phyloP scores from a whole-genome alignment of 2,797 vertebrate genomes.

The Pachyuromys duprasi region DNA sequence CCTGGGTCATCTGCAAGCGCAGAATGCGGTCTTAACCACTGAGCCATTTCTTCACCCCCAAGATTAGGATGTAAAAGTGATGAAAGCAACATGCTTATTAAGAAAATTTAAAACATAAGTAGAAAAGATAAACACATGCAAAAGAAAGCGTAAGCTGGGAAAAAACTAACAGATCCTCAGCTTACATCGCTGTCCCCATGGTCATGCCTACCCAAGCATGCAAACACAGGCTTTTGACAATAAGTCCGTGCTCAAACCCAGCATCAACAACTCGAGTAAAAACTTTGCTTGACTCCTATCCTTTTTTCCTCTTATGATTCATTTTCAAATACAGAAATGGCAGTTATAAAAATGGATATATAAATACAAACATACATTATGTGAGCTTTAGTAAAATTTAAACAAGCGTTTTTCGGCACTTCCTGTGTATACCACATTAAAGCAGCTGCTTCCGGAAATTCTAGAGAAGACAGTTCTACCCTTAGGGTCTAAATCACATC shows the following conservation, averaged over 20 bases:
- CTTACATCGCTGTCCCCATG: background rate
- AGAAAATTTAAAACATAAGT: slow-evolving; percentile 48
- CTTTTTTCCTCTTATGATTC: slow-evolving; percentile 35
- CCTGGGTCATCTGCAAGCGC: background rate
- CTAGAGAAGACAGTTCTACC: slow-evolving; percentile 53
- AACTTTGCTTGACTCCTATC: background rate
- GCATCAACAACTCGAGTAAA: background rate
- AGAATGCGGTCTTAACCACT: background rate
- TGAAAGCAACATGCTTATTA: background rate
- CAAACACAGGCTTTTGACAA: background rate
- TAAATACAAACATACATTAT: slow-evolving; percentile 34
- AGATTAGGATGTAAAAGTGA: slow-evolving; percentile 23
- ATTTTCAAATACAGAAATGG: slow-evolving; percentile 44
- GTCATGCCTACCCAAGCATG: background rate
- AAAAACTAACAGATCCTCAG: background rate
- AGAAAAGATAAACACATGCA: background rate
- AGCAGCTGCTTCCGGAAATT: slow-evolving; percentile 74
- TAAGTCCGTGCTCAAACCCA: background rate
- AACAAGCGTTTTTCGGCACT: slow-evolving; percentile 61
- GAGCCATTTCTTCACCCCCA: background rate
- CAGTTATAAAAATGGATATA: slow-evolving; percentile 4
- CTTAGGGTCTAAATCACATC: slow-evolving; percentile 40
- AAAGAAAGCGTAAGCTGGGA: background rate
- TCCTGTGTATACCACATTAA: slow-evolving; percentile 66
- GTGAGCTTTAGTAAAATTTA: slow-evolving; percentile 52